Evolutionary conservation across 2,888 invertebrate species (phyloP).

Genomic region (Callyntrura sp.): DNA sequence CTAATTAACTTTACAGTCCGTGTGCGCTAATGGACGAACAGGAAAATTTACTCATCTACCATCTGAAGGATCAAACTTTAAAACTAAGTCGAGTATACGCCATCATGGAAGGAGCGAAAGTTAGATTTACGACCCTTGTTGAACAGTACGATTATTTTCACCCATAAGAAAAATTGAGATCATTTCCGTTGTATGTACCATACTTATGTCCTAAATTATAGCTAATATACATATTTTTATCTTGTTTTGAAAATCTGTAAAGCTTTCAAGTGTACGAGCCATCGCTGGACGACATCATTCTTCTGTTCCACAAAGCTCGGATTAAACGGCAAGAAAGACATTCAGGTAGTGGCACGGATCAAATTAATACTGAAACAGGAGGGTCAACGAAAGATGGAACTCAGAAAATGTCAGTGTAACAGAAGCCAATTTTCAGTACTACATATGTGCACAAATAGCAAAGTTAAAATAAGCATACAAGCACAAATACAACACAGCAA

Average conservation of each 20-base stretch:
- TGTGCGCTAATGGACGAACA: conserved; percentile 77
- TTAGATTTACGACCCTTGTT: conserved; percentile 68
- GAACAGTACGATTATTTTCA: conserved; percentile 81
- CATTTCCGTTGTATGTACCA: no score
- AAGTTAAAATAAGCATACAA: neutral
- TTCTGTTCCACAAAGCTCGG: conserved; percentile 68
- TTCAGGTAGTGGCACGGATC: neutral
- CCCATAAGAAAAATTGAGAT: no score
- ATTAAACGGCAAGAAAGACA: conserved; percentile 24
- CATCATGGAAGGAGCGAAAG: conserved; percentile 77
- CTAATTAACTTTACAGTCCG: conserved; percentile 67
- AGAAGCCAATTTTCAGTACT: neutral
- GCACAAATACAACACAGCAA: neutral
- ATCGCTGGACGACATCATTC: conserved; percentile 77
- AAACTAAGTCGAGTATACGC: conserved; percentile 75
- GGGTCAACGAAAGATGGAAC: conserved; percentile 15
- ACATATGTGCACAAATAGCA: neutral
- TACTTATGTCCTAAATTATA: no score
- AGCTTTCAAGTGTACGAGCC: conserved; percentile 79
- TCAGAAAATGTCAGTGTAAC: neutral
- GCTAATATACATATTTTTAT: no score
- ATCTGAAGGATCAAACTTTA: conserved; percentile 71
- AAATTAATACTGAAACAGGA: neutral
- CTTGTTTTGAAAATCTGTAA: no score
- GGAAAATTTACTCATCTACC: conserved; percentile 76